phyloP scores from a whole-genome alignment of 2,797 vertebrate genomes.

The Neomorphus geoffroyi region DNA sequence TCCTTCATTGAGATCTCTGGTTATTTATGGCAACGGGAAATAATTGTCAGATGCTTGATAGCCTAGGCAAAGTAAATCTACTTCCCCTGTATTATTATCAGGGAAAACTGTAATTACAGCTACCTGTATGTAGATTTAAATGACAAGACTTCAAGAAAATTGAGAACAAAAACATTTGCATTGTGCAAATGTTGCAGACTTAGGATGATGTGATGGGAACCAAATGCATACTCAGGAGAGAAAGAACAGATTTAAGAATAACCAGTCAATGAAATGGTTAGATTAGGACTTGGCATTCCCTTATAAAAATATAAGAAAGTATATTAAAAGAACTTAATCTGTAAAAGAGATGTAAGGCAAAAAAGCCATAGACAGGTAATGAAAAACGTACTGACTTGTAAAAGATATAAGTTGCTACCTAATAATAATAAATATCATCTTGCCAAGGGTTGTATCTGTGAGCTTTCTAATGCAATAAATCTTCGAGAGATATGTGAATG shows the following conservation, averaged over 20 bases:
- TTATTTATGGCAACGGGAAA: background rate
- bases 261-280: background rate
- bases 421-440: conserved; percentile 27
- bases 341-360: background rate
- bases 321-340: background rate
- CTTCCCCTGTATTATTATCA: background rate
- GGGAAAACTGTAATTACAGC: background rate
- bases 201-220: background rate
- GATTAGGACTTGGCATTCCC: background rate
- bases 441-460: background rate
- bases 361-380: background rate
- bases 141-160: background rate
- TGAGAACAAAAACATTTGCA: background rate
- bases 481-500: background rate
- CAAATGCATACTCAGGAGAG: background rate
- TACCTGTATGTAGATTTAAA: background rate
- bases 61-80: background rate
- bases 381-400: background rate
- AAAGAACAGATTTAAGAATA: background rate
- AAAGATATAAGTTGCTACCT: background rate
- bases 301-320: background rate
- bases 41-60: background rate
- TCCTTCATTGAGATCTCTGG: background rate
- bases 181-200: background rate
- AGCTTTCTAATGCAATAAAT: background rate